Conservation (phyloP, 1,140 invertebrate genomes). For the Zeugodacus cucurbitae region DNA sequence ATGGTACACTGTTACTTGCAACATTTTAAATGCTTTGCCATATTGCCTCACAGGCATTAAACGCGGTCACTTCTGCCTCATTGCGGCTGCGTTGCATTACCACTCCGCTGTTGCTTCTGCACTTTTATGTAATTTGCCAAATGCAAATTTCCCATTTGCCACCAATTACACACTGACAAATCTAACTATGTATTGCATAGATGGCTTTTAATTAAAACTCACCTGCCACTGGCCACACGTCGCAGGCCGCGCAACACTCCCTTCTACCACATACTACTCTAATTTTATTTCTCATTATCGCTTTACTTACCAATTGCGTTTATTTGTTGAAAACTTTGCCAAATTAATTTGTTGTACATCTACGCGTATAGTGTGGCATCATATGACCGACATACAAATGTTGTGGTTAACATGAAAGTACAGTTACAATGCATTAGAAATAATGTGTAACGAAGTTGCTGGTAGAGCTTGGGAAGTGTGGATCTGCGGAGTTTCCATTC, state of each 20-base stretch:
- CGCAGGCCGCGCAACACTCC: background rate
- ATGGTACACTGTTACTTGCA: background rate
- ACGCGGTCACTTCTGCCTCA: background rate
- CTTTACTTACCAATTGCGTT: background rate
- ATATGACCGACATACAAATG: background rate
- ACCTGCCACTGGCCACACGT: background rate
- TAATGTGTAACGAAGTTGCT: too few species aligned
- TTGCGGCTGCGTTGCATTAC: background rate
- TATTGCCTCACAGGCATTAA: background rate
- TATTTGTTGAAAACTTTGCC: background rate
- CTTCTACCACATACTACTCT: background rate
- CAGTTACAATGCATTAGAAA: too few species aligned
- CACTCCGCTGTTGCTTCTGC: background rate
- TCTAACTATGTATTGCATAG: background rate
- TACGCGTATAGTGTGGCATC: background rate
- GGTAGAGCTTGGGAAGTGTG: too few species aligned
- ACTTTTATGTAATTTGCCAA: background rate
- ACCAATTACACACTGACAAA: background rate
- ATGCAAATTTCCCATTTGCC: background rate
- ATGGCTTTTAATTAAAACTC: background rate
- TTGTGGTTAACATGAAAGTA: too few species aligned
- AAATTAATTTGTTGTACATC: background rate
- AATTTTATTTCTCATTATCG: background rate
- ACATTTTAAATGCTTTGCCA: background rate
- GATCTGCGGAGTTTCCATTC: too few species aligned